A percentile compares a stretch with the other conserved stretches of the same genome.
These are phyloP conservation scores for Gnathonemus longibarbis DNA, from an alignment of 2,113 vertebrate genomes.

Conservation along the genomic window DNA sequence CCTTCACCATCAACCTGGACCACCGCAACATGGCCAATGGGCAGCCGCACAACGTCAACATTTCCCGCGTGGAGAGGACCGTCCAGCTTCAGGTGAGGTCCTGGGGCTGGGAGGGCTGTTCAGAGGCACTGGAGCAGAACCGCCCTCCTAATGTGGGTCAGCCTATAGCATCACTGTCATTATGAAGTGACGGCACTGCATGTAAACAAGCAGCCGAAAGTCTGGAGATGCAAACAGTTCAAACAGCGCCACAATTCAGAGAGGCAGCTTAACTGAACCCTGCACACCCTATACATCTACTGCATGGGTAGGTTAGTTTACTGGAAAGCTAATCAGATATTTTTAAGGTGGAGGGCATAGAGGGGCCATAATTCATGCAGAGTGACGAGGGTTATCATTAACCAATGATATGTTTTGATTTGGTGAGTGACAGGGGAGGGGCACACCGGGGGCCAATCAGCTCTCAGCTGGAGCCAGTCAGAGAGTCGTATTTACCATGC, in stretches of 20 bases:
- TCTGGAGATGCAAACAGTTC: background rate
- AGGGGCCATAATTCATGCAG: background rate
- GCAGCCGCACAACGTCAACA: conserved; percentile 84
- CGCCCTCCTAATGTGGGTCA: background rate
- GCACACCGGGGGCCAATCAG: background rate
- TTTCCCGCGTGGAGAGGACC: conserved; percentile 65
- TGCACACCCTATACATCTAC: background rate
- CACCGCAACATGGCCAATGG: conserved; percentile 89
- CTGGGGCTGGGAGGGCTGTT: background rate
- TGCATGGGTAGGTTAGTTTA: background rate
- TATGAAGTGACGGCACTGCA: background rate
- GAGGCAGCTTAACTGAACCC: background rate
- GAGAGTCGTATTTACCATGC: background rate
- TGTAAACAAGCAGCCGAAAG: background rate
- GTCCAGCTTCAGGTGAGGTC: conserved; percentile 69
- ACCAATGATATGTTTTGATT: background rate
- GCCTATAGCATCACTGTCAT: background rate
- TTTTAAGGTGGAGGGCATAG: background rate
- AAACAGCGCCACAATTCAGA: background rate
- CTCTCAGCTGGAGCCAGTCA: background rate
- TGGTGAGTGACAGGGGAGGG: background rate
- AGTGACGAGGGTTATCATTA: background rate
- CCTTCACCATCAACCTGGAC: conserved; percentile 75
- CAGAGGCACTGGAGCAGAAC: background rate
- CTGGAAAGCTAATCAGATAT: background rate